These are phyloP conservation scores for Gallinago stenura DNA, from an alignment of 2,797 vertebrate species.

Conservation along the genomic window DNA sequence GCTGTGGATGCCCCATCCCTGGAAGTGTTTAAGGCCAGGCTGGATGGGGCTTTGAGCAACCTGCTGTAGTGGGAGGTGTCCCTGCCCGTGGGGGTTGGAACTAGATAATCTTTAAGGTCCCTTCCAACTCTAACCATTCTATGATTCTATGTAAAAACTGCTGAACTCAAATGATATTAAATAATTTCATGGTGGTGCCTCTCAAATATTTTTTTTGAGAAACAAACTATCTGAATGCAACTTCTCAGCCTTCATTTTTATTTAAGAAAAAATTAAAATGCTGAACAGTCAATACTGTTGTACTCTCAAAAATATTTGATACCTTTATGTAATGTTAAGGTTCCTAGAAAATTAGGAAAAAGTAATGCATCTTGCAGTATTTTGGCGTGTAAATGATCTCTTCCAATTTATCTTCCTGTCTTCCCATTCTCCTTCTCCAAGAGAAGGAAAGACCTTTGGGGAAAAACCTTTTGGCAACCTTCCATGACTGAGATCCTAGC, in stretches of 20 bases:
- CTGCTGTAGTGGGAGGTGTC: too few relatives aligned
- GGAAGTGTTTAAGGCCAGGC: too few relatives aligned
- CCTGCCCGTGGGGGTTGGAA: too few relatives aligned
- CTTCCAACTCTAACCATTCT: too few relatives aligned
- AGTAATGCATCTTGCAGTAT: neutral
- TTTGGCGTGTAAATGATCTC: neutral
- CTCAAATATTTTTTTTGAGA: neutral
- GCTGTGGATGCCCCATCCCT: too few relatives aligned
- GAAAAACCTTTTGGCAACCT: neutral
- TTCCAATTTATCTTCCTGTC: neutral
- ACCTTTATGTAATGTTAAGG: neutral
- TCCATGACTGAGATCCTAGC: neutral
- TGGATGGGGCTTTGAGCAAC: too few relatives aligned
- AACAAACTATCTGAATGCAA: neutral
- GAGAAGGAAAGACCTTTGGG: neutral
- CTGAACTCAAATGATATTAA: neutral
- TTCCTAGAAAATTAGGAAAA: neutral
- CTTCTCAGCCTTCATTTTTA: neutral
- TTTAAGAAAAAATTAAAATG: neutral
- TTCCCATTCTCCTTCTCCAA: neutral
- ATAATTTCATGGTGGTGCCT: neutral
- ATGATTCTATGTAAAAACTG: neutral
- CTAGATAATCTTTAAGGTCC: too few relatives aligned
- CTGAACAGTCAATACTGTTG: neutral
- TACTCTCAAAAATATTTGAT: neutral